Evolutionary conservation across 2,797 vertebrate genomes (phyloP).

Genomic region (Gambusia yucatana): DNA sequence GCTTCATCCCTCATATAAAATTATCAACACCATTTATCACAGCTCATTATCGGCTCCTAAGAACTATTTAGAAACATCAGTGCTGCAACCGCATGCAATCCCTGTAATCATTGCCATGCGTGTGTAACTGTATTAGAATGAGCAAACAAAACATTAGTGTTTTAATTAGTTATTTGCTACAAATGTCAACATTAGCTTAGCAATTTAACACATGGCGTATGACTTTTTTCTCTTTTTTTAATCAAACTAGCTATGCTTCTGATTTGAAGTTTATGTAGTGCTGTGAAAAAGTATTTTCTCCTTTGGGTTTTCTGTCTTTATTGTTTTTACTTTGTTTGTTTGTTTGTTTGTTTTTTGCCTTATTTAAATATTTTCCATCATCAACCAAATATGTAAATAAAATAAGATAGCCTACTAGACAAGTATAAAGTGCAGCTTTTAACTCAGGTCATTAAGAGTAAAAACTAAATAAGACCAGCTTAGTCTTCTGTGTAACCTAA

Average conservation of each 20-base stretch:
- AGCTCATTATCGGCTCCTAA: constrained; percentile 11
- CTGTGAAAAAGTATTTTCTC: neutral
- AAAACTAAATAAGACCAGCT: neutral
- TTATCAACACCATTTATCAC: constrained; percentile 30
- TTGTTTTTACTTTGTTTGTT: neutral
- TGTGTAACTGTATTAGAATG: neutral
- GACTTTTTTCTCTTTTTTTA: neutral
- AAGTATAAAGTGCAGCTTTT: neutral
- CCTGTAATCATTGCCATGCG: neutral
- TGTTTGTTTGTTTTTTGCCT: neutral
- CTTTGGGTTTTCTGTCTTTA: neutral
- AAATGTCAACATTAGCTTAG: neutral
- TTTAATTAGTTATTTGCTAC: neutral
- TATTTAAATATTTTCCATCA: neutral
- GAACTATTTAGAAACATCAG: constrained; percentile 10
- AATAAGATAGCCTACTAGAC: neutral
- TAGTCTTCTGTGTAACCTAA: neutral
- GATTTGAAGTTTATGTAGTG: neutral
- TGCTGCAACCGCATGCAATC: neutral
- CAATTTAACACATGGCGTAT: neutral
- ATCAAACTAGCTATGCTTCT: neutral
- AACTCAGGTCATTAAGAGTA: neutral
- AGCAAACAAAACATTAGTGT: neutral
- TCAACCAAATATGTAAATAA: neutral
- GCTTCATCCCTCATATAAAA: constrained; percentile 17